Conservation (phyloP, 1,140 invertebrate species). For the Pteromalus puparum region DNA sequence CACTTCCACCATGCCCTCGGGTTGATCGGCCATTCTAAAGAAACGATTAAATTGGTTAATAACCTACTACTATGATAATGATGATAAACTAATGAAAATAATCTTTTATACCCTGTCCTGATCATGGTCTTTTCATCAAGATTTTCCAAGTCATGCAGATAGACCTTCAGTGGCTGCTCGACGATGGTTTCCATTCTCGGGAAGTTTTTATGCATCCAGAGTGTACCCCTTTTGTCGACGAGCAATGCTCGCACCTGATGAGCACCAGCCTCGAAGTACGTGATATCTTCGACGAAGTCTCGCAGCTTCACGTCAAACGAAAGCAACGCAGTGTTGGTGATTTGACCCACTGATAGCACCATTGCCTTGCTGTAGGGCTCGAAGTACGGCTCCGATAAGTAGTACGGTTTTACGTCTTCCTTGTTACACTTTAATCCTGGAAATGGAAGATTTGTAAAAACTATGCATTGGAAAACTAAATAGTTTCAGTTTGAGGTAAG, state of each 20-base stretch:
- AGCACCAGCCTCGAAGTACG: constrained; percentile 69
- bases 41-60: neutral
- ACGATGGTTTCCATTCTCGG: constrained; percentile 67
- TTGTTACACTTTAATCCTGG: constrained; percentile 65
- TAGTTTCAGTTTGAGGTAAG: neutral
- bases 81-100: neutral
- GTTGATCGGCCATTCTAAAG: constrained; percentile 63
- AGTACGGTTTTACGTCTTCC: constrained; percentile 66
- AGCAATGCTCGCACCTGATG: constrained; percentile 64
- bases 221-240: constrained; percentile 69
- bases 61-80: neutral
- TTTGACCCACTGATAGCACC: constrained; percentile 67
- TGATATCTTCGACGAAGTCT: constrained; percentile 71
- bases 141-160: constrained; percentile 70
- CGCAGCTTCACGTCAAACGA: constrained; percentile 68
- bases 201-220: constrained; percentile 73
- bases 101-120: constrained; percentile 17
- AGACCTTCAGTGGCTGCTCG: constrained; percentile 70
- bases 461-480: neutral
- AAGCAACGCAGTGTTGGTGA: constrained; percentile 66
- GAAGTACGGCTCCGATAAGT: constrained; percentile 71
- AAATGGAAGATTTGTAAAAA: constrained; percentile 1
- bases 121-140: constrained; percentile 59
- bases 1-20: constrained; percentile 61
- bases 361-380: constrained; percentile 71